Evolutionary conservation across 2,888 invertebrate genomes (phyloP).

Genomic region (Dioctria rufipes): DNA sequence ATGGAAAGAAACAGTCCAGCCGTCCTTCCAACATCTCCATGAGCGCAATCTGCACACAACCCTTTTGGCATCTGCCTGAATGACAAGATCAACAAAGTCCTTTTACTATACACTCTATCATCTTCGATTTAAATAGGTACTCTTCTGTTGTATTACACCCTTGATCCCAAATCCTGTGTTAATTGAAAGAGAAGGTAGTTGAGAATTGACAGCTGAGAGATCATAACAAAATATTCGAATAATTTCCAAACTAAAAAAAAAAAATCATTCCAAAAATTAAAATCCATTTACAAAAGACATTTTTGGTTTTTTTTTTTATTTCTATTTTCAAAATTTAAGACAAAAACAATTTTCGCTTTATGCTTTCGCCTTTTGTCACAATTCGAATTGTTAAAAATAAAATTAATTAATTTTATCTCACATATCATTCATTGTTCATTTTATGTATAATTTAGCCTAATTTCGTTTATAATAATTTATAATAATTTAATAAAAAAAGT

Average conservation of each 20-base stretch:
- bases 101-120: too few species aligned
- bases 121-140: too few species aligned
- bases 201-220: too few species aligned
- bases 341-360: conserved; percentile 38
- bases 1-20: too few species aligned
- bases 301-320: conserved; percentile 29
- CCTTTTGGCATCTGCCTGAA: too few species aligned
- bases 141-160: too few species aligned
- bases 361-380: conserved; percentile 54
- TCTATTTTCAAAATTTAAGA: conserved; percentile 20
- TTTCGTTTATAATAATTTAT: conserved; percentile 18
- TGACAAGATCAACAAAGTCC: too few species aligned
- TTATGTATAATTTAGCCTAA: conserved; percentile 33
- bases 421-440: conserved; percentile 36
- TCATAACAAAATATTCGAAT: conserved; percentile 6
- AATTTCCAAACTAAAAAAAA: conserved; percentile 16
- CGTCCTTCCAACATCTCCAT: too few species aligned
- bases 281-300: conserved; percentile 10
- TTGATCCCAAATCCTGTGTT: too few species aligned
- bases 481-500: conserved; percentile 15
- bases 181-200: too few species aligned
- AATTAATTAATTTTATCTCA: conserved; percentile 13
- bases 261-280: conserved; percentile 8
- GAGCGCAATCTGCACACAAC: too few species aligned
- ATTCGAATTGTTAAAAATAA: conserved; percentile 19